These are phyloP conservation scores for Gallinago undulata DNA, from an alignment of 2,113 vertebrate genomes.

Conservation along the genomic window DNA sequence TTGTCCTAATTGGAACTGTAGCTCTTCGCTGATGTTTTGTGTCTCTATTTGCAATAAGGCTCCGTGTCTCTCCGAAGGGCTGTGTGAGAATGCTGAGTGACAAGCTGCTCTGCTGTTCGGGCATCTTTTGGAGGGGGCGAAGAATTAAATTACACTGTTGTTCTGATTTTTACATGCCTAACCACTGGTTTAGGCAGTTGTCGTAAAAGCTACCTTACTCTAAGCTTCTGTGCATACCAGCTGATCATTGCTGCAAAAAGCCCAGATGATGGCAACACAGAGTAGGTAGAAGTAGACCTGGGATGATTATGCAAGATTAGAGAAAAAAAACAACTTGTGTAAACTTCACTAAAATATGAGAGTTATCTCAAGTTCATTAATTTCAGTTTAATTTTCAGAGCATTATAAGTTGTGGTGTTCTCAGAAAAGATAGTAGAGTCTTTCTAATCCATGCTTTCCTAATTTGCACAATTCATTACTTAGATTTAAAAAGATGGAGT, in stretches of 20 bases:
- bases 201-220: not conserved
- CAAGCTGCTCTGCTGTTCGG: not conserved
- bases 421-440: not conserved
- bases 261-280: constrained; percentile 38
- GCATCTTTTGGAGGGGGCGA: not conserved
- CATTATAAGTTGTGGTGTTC: not conserved
- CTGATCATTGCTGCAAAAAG: not conserved
- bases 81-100: not conserved
- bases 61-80: not conserved
- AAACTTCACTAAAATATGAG: not conserved
- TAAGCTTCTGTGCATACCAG: not conserved
- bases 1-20: constrained; percentile 83
- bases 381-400: constrained; percentile 33
- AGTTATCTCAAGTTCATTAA: not conserved
- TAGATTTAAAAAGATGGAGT: not conserved
- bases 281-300: not conserved
- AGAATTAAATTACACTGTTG: constrained; percentile 24
- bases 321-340: not conserved
- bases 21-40: constrained; percentile 80
- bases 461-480: not conserved
- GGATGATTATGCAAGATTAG: not conserved
- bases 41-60: constrained; percentile 80
- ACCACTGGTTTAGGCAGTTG: not conserved
- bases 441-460: not conserved
- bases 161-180: constrained; percentile 8